Base-by-base conservation (phyloP, 2,797 vertebrate genomes). In the Pangasius mekongensis region DNA sequence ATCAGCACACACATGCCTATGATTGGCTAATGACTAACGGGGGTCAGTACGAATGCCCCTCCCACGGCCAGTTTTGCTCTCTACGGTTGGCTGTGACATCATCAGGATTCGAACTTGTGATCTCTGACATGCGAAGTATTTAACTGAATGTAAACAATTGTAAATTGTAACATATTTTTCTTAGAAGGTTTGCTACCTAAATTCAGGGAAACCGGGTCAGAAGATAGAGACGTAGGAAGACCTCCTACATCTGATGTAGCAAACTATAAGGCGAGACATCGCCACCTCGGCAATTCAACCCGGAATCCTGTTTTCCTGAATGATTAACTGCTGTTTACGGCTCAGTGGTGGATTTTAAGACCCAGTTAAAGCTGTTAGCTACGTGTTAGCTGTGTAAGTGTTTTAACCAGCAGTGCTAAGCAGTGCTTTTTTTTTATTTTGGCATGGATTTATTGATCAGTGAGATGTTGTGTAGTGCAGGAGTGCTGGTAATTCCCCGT, bases 401-500 rank as follows among this genome's bases (percentile, higher is more conserved):
- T 33, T 81, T 24, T 52, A 3, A n/a, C 13, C 64, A 83, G 78
- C 47, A 9, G 20, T 22, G 10, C 13, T 69, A 60, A 54, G 24
- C 6, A 43, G 36, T 2, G 2, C 58, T 86, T 39, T 78, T 77
- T 71, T n/a, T n/a, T n/a, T 54, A 76, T 11, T 81, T 30, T 54
- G 30, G 39, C 13, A 30, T 86, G 30, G 33, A 67, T 71, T 43
- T 56, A 74, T 18, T 67, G 71, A 89, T 80, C 83, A 49, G 16
- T 49, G 9, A 67, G 49, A 84, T 88, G 89, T 87, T 84, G 87
- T 49, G 89, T 30, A 52, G 66, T 60, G 84, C 86, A 22, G 86
- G 84, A 89, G 76, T 74, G 67, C 60, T 5, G 13, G 74, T 73
- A 84, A 84, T 87, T 74, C 30, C 67, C 71, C n/a, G 58, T 90